Evolutionary conservation across 2,888 invertebrate species (phyloP), one percentile per base, ranked within the genome.

Genomic region (Harmothoe impar): DNA sequence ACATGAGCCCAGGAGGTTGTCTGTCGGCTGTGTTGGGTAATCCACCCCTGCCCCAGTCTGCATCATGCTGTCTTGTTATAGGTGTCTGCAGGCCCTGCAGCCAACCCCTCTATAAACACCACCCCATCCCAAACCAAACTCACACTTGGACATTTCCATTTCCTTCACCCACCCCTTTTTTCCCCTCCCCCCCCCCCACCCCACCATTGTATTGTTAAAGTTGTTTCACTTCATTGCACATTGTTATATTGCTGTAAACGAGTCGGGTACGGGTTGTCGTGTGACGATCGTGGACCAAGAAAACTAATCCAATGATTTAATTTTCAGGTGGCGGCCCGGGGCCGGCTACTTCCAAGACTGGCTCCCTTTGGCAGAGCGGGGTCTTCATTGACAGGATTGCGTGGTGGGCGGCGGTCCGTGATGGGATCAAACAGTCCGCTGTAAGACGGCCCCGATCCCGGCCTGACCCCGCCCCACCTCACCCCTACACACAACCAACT

Each of bases 231-330:
- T 72, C 29, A 72, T 29, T 72, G 72, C 72, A 29, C 72, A 15
- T 7, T 17, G 25, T 72, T 29, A 72, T 72, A 72, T 25, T 17
- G 5, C 29, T 72, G 72, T 72, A 72, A 72, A 25, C 72, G 72
- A 72, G 25, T 25, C 72, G 72, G 7, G n/a, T n/a, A 29, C 72
- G 20, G 72, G 29, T 15, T 29, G 15, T 62, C 3, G 31, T 7
- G 29, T 12, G 15, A 20, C 31, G 72, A 23, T 25, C 25, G 25
- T 72, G 25, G 72, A 29, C 15, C 1, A 29, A 72, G 31, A 72
- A 72, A 72, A 72, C 72, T 72, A 29, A 72, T 72, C 72, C 72
- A 29, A 72, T 72, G 72, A 72, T 72, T 72, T 72, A 72, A 72
- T 72, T 72, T 72, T 72, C 72, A 29, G 72, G 72, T 72, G n/a